Conservation (phyloP, 2,113 vertebrate genomes). For the Conger conger region DNA sequence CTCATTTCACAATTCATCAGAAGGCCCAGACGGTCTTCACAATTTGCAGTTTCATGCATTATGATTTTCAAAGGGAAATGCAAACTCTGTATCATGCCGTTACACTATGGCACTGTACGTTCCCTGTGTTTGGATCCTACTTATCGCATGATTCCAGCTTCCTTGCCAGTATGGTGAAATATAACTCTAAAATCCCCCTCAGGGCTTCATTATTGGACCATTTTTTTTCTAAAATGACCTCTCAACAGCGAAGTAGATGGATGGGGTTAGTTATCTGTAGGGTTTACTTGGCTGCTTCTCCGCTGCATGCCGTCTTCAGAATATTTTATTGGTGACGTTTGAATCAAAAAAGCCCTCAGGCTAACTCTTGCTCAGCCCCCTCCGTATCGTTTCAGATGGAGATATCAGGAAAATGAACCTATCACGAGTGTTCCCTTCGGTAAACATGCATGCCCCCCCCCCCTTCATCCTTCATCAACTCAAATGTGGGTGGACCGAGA, state of each 20-base stretch:
- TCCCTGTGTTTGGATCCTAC: too few relatives aligned
- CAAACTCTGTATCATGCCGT: too few relatives aligned
- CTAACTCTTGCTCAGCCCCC: background rate
- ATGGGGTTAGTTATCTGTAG: slow-evolving; percentile 6
- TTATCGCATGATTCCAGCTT: too few relatives aligned
- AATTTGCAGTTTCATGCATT: too few relatives aligned
- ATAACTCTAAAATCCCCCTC: background rate
- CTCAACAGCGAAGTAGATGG: background rate
- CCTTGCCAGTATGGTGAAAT: background rate
- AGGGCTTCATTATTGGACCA: background rate
- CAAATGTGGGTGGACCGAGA: slow-evolving; percentile 63
- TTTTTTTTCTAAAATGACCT: background rate
- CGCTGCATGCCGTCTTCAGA: background rate
- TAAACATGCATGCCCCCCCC: background rate
- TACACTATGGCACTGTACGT: background rate
- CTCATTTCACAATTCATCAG: too few relatives aligned
- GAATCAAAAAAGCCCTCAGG: background rate
- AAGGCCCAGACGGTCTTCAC: too few relatives aligned
- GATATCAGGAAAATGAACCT: slow-evolving; percentile 3
- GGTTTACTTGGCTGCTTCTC: background rate
- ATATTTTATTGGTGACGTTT: background rate
- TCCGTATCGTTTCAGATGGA: background rate
- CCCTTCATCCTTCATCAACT: slow-evolving; percentile 57
- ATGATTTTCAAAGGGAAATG: too few relatives aligned
- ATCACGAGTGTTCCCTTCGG: slow-evolving; percentile 25